phyloP scores from a whole-genome alignment of 1,140 invertebrate genomes.

The Leptestheria dahalacensis region DNA sequence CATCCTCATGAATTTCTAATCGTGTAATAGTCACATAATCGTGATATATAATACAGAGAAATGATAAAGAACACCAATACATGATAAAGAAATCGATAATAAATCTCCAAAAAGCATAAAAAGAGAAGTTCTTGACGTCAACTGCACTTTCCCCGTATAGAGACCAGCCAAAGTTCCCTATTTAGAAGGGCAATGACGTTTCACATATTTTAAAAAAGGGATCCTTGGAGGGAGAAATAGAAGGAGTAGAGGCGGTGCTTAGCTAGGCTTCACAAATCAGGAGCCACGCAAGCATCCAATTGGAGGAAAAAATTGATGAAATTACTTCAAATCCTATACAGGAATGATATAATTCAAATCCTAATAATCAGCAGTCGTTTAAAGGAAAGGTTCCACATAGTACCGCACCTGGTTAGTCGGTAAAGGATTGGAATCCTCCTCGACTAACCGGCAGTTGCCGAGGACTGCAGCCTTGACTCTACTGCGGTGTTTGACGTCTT shows the following conservation, averaged over 20 bases:
- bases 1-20: not conserved
- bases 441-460: not conserved
- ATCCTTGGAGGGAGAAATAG: not conserved
- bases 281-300: not conserved
- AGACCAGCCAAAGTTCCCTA: too few relatives aligned
- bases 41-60: not conserved
- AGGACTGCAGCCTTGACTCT: slow-evolving; percentile 22
- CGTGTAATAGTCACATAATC: not conserved
- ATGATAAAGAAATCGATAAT: not conserved
- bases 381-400: slow-evolving; percentile 8
- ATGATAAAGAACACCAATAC: not conserved
- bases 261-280: not conserved
- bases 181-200: too few relatives aligned
- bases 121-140: too few relatives aligned
- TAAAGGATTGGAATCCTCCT: not conserved
- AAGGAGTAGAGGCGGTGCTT: not conserved
- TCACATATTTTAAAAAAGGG: too few relatives aligned
- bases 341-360: too few relatives aligned
- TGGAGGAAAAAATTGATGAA: too few relatives aligned
- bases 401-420: slow-evolving; percentile 6
- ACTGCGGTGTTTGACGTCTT: slow-evolving; percentile 51
- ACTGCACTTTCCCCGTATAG: too few relatives aligned
- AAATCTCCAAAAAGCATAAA: not conserved
- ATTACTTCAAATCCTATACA: too few relatives aligned
- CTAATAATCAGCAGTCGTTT: not conserved